Conservation (phyloP, 1,140 invertebrate species). For the Apis cerana region DNA sequence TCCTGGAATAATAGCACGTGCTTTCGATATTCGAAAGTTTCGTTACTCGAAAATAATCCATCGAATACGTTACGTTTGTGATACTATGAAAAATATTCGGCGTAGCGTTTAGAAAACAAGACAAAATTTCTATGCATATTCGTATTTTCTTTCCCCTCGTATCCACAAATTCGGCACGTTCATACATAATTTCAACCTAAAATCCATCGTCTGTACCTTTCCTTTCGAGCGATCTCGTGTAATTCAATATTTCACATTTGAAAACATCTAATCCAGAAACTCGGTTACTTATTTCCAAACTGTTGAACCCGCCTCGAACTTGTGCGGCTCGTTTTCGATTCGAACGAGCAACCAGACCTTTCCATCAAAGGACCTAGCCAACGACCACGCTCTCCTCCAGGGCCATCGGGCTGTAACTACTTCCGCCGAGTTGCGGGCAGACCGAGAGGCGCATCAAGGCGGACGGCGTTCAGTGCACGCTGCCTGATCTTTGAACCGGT, state of each 20-base stretch:
- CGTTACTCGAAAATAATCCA: too few species aligned
- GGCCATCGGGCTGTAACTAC: background rate
- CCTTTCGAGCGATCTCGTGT: too few species aligned
- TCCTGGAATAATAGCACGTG: too few species aligned
- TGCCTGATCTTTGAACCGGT: background rate
- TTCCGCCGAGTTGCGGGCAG: slow-evolving; percentile 14
- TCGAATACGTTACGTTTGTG: too few species aligned
- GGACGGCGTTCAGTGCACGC: background rate
- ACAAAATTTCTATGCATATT: too few species aligned
- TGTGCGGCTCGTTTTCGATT: slow-evolving; percentile 7
- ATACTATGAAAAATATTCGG: too few species aligned
- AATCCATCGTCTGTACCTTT: too few species aligned
- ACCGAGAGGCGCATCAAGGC: slow-evolving; percentile 16
- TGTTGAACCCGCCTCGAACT: background rate
- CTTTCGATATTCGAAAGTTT: too few species aligned
- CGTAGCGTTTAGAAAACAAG: too few species aligned
- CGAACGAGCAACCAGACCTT: slow-evolving; percentile 10
- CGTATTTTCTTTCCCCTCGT: too few species aligned
- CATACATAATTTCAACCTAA: background rate
- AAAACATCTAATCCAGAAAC: slow-evolving; percentile 8
- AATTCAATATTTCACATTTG: too few species aligned
- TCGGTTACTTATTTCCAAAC: slow-evolving; percentile 38
- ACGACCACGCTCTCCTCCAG: background rate
- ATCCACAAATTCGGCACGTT: too few species aligned
- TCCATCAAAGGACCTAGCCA: slow-evolving; percentile 8